These are phyloP conservation scores for Medauroidea extradentata DNA, from an alignment of 1,140 invertebrate genomes.

Conservation along the genomic window DNA sequence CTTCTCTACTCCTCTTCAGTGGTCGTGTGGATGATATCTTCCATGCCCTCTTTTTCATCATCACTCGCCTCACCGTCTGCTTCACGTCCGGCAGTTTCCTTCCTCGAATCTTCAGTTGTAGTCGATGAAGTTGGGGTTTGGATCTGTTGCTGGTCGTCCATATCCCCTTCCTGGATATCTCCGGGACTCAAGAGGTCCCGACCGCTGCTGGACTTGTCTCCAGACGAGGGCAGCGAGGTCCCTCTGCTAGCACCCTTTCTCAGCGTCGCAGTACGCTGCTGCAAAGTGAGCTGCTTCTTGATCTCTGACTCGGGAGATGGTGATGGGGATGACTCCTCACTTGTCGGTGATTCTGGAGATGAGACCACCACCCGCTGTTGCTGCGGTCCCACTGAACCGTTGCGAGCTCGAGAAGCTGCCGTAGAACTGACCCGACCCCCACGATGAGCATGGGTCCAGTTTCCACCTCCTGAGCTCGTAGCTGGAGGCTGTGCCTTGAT, in stretches of 20 bases:
- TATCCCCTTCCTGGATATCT: conserved; percentile 3
- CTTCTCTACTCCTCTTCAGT: no score
- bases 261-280: conserved; percentile 7
- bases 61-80: conserved; percentile 30
- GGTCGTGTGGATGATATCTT: no score
- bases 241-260: neutral
- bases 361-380: conserved; percentile 15
- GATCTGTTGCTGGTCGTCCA: conserved; percentile 17
- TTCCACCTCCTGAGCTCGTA: conserved; percentile 20
- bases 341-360: conserved; percentile 15
- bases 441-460: neutral
- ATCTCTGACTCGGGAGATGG: conserved; percentile 9
- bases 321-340: conserved; percentile 11
- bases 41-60: conserved; percentile 24
- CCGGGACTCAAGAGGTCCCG: neutral
- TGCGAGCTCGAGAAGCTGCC: conserved; percentile 13
- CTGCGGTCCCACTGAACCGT: neutral
- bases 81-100: conserved; percentile 25
- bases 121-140: conserved; percentile 33
- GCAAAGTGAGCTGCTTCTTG: conserved; percentile 4
- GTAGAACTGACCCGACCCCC: conserved; percentile 13
- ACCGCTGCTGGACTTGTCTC: no score
- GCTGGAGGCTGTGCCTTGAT: conserved; percentile 15
- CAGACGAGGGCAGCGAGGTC: no score
- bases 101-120: conserved; percentile 27